Base-by-base conservation (phyloP, 2,888 invertebrate genomes). In the Limnephilus rhombicus region DNA sequence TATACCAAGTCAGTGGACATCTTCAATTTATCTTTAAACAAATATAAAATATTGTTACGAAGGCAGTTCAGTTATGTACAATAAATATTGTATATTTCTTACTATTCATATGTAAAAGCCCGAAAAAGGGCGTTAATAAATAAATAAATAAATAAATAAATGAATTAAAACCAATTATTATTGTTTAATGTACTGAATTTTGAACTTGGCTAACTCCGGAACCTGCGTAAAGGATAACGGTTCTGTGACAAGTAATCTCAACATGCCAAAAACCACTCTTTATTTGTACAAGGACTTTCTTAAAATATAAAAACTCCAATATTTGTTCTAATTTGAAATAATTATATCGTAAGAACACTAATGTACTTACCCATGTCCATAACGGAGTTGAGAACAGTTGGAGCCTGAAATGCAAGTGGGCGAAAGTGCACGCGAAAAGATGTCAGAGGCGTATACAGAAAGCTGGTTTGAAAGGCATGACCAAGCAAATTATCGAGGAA, bases 401-500 rank as follows among this genome's bases (percentile, higher is more conserved):
- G 68, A n/a, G 24, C 68, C 68, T 68, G 68, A 68, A 68, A 68
- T 68, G 68, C 68, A 68, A 68, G 68, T 68, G 68, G 68, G 68
- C 68, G 68, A 68, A 68, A 68, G 68, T 68, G 68, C 68, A 68
- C 68, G 68, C 68, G n/a, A 68, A 68, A 68, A 68, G 68, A 68
- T 68, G 24, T 68, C 68, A 68, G n/a, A 68, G 68, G 68, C 68
- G 68, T 68, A 24, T 24, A 68, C n/a, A 68, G 68, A 68, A 68
- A 68, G 68, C 68, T 68, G 24, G 24, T 24, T n/a, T 68, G 68
- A 68, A 24, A 24, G n/a, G 68, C 68, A 68, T 68, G 68, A 68
- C 68, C 68, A 68, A 68, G 24, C 68, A 2, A 68, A 68, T 68
- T 2, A n/a, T 68, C 24, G 68, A 68, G 7, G 68, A 68, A 68